Evolutionary conservation across 2,113 vertebrate species (phyloP), one percentile per base, ranked within the genome.

Genomic region (Gorsachius goisagi): DNA sequence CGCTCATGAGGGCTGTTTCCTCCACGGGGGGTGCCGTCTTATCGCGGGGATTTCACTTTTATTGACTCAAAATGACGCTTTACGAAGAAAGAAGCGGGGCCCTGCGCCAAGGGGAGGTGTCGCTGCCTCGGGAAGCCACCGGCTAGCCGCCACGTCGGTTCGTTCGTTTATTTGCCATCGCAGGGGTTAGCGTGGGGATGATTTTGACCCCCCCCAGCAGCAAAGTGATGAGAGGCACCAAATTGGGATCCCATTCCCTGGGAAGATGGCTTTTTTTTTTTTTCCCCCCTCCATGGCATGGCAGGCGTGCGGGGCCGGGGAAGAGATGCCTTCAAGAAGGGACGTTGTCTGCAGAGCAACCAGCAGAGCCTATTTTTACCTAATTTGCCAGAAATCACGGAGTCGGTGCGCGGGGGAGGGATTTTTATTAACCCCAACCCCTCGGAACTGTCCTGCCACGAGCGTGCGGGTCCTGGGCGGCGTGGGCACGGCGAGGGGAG

Each of bases 51-150:
- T 89, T 87, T 90, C 39, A 68, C 72, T 74, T 90, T 74, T 86
- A 93, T 93, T 73, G 86, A 33, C 60, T 83, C 63, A 87, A 87
- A 87, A 90, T 18, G 41, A 73, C 45, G 86, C 58, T 82, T 82
- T 63, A 39, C 75, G 49, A 35, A 67, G 69, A 45, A 28, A 44
- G 90, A 35, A 66, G 50, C 6, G 3, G 72, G 60, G 41, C 52
- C 49, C 56, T 44, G 72, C 4, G 17, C 80, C 81, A 50, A 53
- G 66, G 69, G 69, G 56, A 64, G 52, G 64, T 47, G 81, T 39
- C 21, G 16, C 45, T 63, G 83, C 83, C 39, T 59, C 9, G 20
- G 56, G 50, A 55, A 85, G 81, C 22, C 41, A n/a, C 68, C 50
- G 22, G 53, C 47, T 68, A 15, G 2, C 26, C 6, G 12, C 47